Percentiles rank a stretch among this genome's conserved stretches.
Conservation (phyloP, 2,888 invertebrate genomes). For the Ametastegia equiseti region DNA sequence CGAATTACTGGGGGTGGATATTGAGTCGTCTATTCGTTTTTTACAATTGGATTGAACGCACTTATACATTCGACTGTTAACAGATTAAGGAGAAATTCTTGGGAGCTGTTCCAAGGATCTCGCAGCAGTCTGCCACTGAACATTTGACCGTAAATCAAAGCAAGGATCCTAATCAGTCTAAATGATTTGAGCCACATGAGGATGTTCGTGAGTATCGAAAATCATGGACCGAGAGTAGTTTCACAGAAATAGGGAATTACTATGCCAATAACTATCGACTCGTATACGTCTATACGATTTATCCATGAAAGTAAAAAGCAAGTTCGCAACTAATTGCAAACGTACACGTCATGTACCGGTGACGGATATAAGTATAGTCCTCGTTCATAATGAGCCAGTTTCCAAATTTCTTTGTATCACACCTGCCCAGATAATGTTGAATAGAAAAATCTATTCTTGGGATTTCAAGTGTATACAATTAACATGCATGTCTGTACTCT, state of each 20-base stretch:
- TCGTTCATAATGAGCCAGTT: neutral
- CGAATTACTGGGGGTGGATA: neutral
- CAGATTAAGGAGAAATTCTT: constrained; percentile 13
- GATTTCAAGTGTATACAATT: neutral
- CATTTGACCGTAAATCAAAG: constrained; percentile 29
- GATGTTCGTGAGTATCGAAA: neutral
- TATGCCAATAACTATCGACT: neutral
- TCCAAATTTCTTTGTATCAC: constrained; percentile 5
- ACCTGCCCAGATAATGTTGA: neutral
- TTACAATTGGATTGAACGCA: neutral
- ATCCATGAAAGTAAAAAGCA: neutral
- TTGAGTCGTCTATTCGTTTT: neutral
- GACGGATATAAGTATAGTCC: neutral
- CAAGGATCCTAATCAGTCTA: constrained; percentile 12
- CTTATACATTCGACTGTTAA: neutral
- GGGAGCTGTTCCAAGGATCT: neutral
- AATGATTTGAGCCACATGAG: neutral
- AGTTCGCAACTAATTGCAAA: no score
- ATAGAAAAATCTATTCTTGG: neutral
- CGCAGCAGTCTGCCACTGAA: neutral
- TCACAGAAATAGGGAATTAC: neutral
- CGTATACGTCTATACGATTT: neutral
- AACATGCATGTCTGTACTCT: no score
- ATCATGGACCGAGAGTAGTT: neutral
- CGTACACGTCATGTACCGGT: no score